Evolutionary conservation across 2,113 vertebrate species (phyloP).

Genomic region (Parus major): DNA sequence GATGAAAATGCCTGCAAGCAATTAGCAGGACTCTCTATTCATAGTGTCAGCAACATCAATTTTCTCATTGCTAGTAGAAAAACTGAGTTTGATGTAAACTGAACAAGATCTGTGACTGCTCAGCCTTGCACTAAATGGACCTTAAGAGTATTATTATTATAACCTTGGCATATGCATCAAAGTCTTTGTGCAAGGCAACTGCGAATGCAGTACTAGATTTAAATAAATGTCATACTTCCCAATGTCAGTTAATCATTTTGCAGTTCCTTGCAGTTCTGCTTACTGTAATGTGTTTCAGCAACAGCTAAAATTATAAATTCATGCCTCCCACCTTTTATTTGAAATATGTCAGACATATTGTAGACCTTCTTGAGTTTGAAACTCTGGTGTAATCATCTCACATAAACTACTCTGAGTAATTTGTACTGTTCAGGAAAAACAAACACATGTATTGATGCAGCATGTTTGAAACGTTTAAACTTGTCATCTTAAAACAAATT

Average conservation of each 20-base stretch:
- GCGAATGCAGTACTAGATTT: not conserved
- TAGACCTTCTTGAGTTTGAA: not conserved
- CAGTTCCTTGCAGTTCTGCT: slow-evolving; percentile 31
- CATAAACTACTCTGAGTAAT: not conserved
- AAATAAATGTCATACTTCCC: slow-evolving; percentile 33
- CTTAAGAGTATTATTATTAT: slow-evolving; percentile 30
- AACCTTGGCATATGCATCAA: slow-evolving; percentile 34
- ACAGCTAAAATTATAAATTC: slow-evolving; percentile 28
- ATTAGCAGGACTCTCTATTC: not conserved
- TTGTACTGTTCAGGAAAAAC: not conserved
- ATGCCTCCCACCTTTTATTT: slow-evolving; percentile 9
- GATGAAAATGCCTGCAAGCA: not conserved
- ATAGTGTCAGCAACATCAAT: not conserved
- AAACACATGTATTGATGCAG: not conserved
- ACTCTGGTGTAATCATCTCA: not conserved
- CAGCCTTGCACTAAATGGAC: slow-evolving; percentile 20
- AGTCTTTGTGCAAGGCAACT: not conserved
- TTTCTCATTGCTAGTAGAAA: not conserved
- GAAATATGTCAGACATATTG: not conserved
- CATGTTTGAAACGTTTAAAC: not conserved
- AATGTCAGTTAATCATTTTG: slow-evolving; percentile 20
- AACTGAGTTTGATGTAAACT: not conserved
- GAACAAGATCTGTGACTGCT: not conserved
- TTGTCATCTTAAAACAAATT: not conserved
- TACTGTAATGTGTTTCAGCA: slow-evolving; percentile 4